A percentile compares a stretch with the other conserved stretches of the same genome.
phyloP scores from a whole-genome alignment of 2,888 invertebrate species.

The Lasioglossum lativentre region DNA sequence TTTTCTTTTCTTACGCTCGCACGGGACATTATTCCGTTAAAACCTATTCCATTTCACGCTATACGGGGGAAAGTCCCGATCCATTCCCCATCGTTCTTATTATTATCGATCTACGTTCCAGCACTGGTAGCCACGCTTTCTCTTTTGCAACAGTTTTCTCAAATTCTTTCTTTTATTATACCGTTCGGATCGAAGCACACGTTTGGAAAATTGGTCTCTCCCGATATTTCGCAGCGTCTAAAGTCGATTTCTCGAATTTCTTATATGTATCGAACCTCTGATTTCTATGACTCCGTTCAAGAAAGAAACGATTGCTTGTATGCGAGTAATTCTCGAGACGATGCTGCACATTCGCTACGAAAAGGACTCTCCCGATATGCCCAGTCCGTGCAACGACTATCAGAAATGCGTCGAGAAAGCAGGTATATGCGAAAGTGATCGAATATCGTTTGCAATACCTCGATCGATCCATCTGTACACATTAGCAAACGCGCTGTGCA shows the following conservation, averaged over 20 bases:
- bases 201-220: constrained; percentile 40
- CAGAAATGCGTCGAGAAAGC: constrained; percentile 67
- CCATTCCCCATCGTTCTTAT: background rate
- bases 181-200: constrained; percentile 59
- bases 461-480: background rate
- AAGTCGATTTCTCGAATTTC: constrained; percentile 19
- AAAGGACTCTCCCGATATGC: constrained; percentile 47
- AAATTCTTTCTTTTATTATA: background rate
- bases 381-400: constrained; percentile 68
- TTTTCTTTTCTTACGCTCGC: background rate
- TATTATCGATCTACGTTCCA: constrained; percentile 46
- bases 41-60: background rate
- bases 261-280: background rate
- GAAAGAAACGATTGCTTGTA: constrained; percentile 1
- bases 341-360: constrained; percentile 57
- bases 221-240: constrained; percentile 53
- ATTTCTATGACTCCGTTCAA: background rate
- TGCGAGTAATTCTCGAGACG: background rate
- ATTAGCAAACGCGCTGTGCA: background rate
- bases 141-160: background rate
- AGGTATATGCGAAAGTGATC: constrained; percentile 54
- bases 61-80: background rate
- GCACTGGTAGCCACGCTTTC: constrained; percentile 41
- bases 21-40: background rate
- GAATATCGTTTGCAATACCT: constrained; percentile 62